Evolutionary conservation across 2,113 vertebrate species (phyloP), one percentile per base, ranked within the genome.

Genomic region (Brachypteracias leptosomus): DNA sequence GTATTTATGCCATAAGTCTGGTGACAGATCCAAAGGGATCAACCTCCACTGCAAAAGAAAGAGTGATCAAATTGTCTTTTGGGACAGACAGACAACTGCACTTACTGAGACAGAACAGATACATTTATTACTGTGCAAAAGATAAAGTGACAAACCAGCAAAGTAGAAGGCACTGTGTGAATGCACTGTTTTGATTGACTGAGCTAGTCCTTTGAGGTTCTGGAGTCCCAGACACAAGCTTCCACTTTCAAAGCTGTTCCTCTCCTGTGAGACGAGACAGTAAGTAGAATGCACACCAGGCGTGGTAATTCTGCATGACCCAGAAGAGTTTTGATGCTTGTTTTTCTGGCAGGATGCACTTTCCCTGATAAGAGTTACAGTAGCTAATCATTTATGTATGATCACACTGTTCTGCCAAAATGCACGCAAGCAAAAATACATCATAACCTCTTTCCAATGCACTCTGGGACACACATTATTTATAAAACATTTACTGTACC

Each of bases 341-440:
- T 55, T 94, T 86, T 93, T 80, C 82, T 90, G 88, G 63, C 75
- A 95, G 82, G 67, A 88, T 94, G 88, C 59, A 86, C 78, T 83
- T 80, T 88, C 59, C 85, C 82, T 89, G 49, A 82, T 95, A 83
- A 77, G 78, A 93, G 63, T 93, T 94, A 90, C 82, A 93, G 93
- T 57, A 95, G 71, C 88, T 96, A 80, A 96, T 96, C 75, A 93
- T 93, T 97, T 96, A 97, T 95, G 91, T 83, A 97, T 96, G 94
- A 95, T 93, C 55, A 74, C 0, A 0, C 55, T 77, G 54, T 67
- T 91, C 89, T 89, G 94, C 96, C 95, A 97, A 95, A 97, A 96
- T 63, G 82, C 82, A 88, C 58, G 88, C 88, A 94, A 96, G 88
- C 85, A 91, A 88, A 95, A 96, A 90, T 55, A 88, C 91, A 94